Base-by-base conservation (phyloP, 2,113 vertebrate genomes). In the Anhinga anhinga region DNA sequence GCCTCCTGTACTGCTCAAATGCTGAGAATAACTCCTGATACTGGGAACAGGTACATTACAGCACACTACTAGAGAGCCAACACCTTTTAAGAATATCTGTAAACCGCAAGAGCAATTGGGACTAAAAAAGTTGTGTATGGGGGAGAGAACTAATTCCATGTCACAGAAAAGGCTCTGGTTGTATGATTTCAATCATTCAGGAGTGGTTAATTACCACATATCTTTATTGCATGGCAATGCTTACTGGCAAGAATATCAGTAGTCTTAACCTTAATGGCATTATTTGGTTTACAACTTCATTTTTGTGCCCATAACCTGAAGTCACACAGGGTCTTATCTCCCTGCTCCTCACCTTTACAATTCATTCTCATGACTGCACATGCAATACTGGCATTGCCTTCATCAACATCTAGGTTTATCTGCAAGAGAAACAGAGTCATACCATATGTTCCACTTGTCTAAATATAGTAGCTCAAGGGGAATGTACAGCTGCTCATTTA, bases 381-480 rank as follows among this genome's bases (percentile, higher is more conserved):
- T 34, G 18, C 34, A 71, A 32, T 73, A 72, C 8, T 44, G 26
- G 2, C 42, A 66, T 30, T 53, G 62, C 13, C 23, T 59, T 76
- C 63, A 61, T 73, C 56, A 62, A 38, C 73, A 67, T 23, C 34
- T 42, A 74, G 25, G 27, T 83, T 86, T 89, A 47, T 78, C 45
- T 85, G 25, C 34, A 40, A 61, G 34, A 91, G 11, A 55, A 93
- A 12, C 44, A 71, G 56, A 92, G 50, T 40, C 20, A 40, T 76
- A 42, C 86, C 86, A 91, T 87, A 81, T 91, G 83, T 87, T 95
- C 55, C 27, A 82, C 32, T 55, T 95, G 19, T 62, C 78, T 87
- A 93, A 92, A 86, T 83, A 70, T 52, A 71, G 62, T 67, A 67
- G 45, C 81, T 91, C 74, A 87, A 77, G 44, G 63, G 86, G 44